Base-by-base conservation (phyloP, 2,888 invertebrate species). In the Dione juno region DNA sequence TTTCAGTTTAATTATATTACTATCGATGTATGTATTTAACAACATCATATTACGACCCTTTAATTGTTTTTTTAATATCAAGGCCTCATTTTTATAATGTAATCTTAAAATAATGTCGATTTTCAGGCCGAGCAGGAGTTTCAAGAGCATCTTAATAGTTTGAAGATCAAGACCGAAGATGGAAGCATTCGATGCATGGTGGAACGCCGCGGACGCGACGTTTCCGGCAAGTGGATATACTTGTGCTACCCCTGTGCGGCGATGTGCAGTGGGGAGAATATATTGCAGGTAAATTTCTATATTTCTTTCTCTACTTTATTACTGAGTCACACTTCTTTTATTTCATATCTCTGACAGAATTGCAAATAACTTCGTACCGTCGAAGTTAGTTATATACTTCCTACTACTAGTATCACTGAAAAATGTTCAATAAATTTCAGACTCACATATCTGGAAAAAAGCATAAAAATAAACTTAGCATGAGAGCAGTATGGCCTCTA, bases 211-310 rank as follows among this genome's bases (percentile, higher is more conserved):
- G 86, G 85, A 3, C 87, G 93, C 7, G 92, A 93, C 75, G 79
- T 87, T 9, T 84, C 89, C 11, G 88, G 92, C 72, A 87, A 89
- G 71, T 94, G 92, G 89, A 87, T 89, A 61, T 94, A 94, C 77
- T 78, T 92, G 74, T 94, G 94, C 82, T 93, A 88, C 77, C 92
- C 94, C 6, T 94, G 94, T 78, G 92, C 91, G 2, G 94, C 93
- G 3, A 83, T 89, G 37, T 93, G 93, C 82, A 88, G 87, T 74
- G 92, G 93, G 35, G 92, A 93, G 80, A 80, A 77, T 58, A 85
- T 89, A 52, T 74, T 93, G 75, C 93, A 93, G 90, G 93, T 92
- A 61, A 73, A 58, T 2, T 28, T 28, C 28, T 67, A 35, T 28
- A n/a, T 50, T 50, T 50, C 50, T 40, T n/a, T n/a, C n/a, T n/a